Evolutionary conservation across 2,113 vertebrate species (phyloP), one percentile per base, ranked within the genome.

Genomic region (Urocitellus parryii): DNA sequence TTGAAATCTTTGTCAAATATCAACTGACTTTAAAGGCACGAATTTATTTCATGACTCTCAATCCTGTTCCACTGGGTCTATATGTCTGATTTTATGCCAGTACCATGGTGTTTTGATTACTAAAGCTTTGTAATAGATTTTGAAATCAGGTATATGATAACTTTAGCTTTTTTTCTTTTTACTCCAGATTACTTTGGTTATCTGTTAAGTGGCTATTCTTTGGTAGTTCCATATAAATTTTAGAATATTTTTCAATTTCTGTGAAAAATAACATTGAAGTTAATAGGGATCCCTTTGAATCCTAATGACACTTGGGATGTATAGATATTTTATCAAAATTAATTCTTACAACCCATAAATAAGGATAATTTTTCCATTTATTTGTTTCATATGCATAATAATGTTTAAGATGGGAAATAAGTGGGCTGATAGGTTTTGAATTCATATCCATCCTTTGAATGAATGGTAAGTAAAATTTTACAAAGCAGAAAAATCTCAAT

Each of bases 381-480:
- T 14, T 39, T 72, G n/a, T 70, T 10, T 73, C 65, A 53, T n/a
- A 37, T 67, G 82, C 14, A 45, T 77, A 39, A 86, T 56, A 79
- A 65, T 48, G n/a, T 48, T 77, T 27, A 88, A 72, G 32, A 92
- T 18, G 90, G n/a, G 39, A 78, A 81, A 34, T 29, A 51, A 79
- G 16, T 48, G 37, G 81, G 51, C 22, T 48, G 79, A 85, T 29
- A 88, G 12, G 5, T 45, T 89, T 58, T 92, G 12, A 88, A 34
- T 77, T 45, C 12, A 2, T 45, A 58, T 1, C 14, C 83, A 68
- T 72, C 10, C 1, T 92, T 17, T 72, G 18, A 76, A 72, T 72
- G 22, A 80, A 72, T 89, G 39, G 0, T 86, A 88, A 76, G 29
- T 56, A 72, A 58, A 24, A 89, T 91, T 94, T 88, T 74, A 88